Evolutionary conservation across 2,797 vertebrate species (phyloP), one percentile per base, ranked within the genome.

Genomic region (Ctenochaetus hawaiiensis): DNA sequence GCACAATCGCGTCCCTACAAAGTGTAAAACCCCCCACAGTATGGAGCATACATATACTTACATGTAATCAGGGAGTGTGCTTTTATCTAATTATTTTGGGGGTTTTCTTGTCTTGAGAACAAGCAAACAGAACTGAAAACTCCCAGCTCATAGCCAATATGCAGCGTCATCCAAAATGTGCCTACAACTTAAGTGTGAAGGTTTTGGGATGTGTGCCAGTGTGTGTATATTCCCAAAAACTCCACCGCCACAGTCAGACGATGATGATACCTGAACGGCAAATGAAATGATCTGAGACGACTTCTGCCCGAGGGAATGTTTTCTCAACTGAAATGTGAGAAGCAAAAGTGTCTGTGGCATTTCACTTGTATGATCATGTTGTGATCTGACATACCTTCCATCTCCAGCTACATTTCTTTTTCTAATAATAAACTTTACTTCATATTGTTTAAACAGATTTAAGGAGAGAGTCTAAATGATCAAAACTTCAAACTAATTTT

Each of bases 281-380:
- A 64, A 75, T 54, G 0, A 73, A 62, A 57, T 23, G 1, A 73
- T 62, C 20, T 39, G 34, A 64, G 65, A 64, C 2, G 2, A 69
- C 41, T 79, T 62, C 8, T 4, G 60, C 68, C 52, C 0, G 5
- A 76, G 67, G 72, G 57, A 73, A 52, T 70, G 81, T 76, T 84
- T 77, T 83, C 73, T 76, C 44, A 66, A 34, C 41, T n/a, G 66
- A 22, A 39, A 71, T n/a, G 2, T 34, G 69, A 89, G 77, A 67
- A 58, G 16, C 2, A 0, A 54, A 69, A 30, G 49, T 72, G 65
- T 78, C 70, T 77, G 65, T 52, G 65, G 70, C 18, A 26, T 78
- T 67, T 65, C 5, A 60, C 88, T 67, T 86, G 89, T 79, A 75
- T 54, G 60, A 41, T 85, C 84, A 81, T 66, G 82, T 9, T 69